These are phyloP conservation scores for Oreochromis aureus DNA, from an alignment of 2,113 vertebrate genomes.

Conservation along the genomic window DNA sequence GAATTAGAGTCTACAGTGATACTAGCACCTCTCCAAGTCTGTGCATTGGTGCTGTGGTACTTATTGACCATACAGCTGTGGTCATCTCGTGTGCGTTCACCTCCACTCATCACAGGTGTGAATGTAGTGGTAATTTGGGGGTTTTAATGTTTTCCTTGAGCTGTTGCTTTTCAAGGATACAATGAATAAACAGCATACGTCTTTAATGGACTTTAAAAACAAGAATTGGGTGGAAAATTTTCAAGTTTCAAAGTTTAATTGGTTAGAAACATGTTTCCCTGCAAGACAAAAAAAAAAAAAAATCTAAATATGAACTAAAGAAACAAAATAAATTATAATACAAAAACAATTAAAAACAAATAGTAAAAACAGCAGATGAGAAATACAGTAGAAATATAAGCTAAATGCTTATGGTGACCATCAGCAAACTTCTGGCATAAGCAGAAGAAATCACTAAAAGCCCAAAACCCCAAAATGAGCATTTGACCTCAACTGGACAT, in stretches of 20 bases:
- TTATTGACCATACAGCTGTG: background rate
- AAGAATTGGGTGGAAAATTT: background rate
- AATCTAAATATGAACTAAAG: background rate
- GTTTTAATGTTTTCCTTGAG: background rate
- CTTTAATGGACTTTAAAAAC: background rate
- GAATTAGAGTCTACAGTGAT: background rate
- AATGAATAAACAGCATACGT: background rate
- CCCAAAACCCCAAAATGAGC: background rate
- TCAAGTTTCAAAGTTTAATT: background rate
- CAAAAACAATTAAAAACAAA: background rate
- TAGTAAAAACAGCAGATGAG: background rate
- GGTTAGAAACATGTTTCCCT: background rate
- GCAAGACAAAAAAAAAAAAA: background rate
- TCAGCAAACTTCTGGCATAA: background rate
- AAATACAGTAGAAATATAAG: background rate
- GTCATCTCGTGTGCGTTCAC: background rate
- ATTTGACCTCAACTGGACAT: background rate
- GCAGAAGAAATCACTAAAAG: background rate
- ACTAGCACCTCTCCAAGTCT: background rate
- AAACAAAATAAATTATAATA: background rate
- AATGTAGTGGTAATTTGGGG: background rate
- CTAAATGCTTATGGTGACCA: background rate
- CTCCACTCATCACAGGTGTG: background rate
- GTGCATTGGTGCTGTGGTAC: background rate
- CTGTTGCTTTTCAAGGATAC: background rate